Conservation (phyloP, 2,888 invertebrate genomes). For the Myopa testacea region DNA sequence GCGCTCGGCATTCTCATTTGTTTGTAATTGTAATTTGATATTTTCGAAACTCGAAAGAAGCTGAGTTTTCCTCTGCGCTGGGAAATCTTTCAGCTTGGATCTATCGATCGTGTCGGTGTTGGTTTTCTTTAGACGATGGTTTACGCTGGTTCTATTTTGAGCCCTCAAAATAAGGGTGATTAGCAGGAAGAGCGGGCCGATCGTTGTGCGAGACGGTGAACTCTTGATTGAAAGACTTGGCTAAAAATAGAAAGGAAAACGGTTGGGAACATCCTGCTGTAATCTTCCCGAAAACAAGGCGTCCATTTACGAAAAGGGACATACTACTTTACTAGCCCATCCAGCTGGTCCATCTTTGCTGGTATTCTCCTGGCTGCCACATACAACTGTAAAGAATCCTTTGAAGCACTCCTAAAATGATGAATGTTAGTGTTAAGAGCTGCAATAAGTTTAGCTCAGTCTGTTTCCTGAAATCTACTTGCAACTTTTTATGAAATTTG, state of each 20-base stretch:
- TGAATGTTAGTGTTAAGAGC: no score
- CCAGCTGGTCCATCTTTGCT: no score
- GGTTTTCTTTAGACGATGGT: not conserved
- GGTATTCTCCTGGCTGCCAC: no score
- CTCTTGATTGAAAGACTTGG: not conserved
- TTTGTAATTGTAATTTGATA: slow-evolving; percentile 31
- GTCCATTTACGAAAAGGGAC: no score
- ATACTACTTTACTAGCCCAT: no score
- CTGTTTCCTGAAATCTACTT: no score
- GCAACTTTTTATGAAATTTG: not conserved
- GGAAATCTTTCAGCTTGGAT: slow-evolving; percentile 18
- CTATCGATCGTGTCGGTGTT: not conserved
- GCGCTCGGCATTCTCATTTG: not conserved
- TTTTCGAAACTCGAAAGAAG: not conserved
- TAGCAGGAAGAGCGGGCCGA: not conserved
- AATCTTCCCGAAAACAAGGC: no score
- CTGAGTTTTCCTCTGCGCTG: not conserved
- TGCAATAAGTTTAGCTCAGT: no score
- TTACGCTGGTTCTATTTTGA: slow-evolving; percentile 3
- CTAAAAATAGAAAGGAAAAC: not conserved
- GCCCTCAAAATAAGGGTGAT: slow-evolving; percentile 18
- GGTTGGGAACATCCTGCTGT: no score
- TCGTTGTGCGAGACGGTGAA: not conserved
- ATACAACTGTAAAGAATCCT: no score
- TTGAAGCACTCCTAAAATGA: no score